Evolutionary conservation across 2,113 vertebrate species (phyloP).

Genomic region (Panthera leo): DNA sequence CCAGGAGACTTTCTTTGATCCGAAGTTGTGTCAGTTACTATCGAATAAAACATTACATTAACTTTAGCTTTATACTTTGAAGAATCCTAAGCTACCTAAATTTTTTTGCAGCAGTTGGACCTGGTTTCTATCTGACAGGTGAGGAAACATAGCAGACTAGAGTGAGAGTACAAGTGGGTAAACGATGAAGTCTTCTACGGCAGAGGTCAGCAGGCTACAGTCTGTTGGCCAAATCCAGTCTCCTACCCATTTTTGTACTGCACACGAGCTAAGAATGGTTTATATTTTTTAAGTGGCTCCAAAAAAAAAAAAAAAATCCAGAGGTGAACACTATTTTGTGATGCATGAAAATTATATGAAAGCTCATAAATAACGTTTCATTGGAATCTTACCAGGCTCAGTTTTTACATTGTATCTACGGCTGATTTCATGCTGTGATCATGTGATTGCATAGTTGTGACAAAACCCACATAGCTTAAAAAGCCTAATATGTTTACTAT

Average conservation of each 20-base stretch:
- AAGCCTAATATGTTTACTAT: conserved; percentile 1
- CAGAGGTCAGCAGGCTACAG: neutral
- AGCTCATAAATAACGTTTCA: neutral
- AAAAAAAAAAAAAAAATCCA: neutral
- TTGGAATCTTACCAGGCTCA: neutral
- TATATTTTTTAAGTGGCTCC: neutral
- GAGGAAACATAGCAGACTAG: neutral
- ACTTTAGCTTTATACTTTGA: conserved; percentile 9
- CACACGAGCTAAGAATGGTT: neutral
- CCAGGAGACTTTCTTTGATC: neutral
- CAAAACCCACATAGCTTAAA: neutral
- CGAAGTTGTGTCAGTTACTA: neutral
- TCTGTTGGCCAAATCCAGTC: neutral
- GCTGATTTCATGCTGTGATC: neutral
- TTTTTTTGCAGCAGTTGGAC: neutral
- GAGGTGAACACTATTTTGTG: neutral
- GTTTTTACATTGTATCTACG: neutral
- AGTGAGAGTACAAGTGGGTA: neutral
- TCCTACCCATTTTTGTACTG: neutral
- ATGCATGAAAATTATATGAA: neutral
- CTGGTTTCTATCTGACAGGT: neutral
- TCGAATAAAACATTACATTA: neutral
- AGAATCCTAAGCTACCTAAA: neutral
- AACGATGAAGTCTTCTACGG: neutral
- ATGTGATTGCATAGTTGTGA: neutral